Evolutionary conservation across 2,888 invertebrate genomes (phyloP), one percentile per base, ranked within the genome.

Genomic region (Argynnis bischoffii): DNA sequence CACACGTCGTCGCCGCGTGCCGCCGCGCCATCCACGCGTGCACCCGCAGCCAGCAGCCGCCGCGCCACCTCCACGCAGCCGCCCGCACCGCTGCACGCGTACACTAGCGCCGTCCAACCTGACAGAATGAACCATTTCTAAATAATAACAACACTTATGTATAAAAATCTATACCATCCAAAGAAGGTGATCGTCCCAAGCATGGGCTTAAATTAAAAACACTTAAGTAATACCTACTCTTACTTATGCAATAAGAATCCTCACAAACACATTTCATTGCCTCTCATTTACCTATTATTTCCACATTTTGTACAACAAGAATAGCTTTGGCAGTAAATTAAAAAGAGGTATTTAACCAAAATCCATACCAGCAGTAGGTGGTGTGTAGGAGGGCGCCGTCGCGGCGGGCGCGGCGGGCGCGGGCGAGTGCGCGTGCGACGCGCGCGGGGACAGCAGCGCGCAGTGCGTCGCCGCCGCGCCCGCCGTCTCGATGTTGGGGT

Each of bases 91-190:
- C 78, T 76, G 74, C 89, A 89, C 1, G 97, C 96, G 86, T 97
- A 98, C 48, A 97, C 97, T 16, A 98, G 89, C 0, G 98, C 97
- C 0, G 98, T 98, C 98, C 98, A 98, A 11, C 93, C 91, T 84
- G 89, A 66, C 77, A 56, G 71, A 1, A 81, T 79, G 1, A 14
- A 47, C 26, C 3, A 26, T 26, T 26, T 26, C 26, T 26, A 26
- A 26, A 26, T 26, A 26, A 26, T 26, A 26, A 26, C 26, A 26
- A 26, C 26, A 26, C 26, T 26, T 26, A 26, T 4, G 4, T 26
- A 26, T 26, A 26, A 4, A 26, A 26, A 5, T 26, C 4, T 26
- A 26, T 26, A 26, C 26, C 26, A 26, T 26, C 4, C 26, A 26
- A 26, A 26, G 26, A 4, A 0, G 0, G 4, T 4, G 4, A 5